phyloP scores from a whole-genome alignment of 2,888 invertebrate genomes.

The Conistra vaccinii region DNA sequence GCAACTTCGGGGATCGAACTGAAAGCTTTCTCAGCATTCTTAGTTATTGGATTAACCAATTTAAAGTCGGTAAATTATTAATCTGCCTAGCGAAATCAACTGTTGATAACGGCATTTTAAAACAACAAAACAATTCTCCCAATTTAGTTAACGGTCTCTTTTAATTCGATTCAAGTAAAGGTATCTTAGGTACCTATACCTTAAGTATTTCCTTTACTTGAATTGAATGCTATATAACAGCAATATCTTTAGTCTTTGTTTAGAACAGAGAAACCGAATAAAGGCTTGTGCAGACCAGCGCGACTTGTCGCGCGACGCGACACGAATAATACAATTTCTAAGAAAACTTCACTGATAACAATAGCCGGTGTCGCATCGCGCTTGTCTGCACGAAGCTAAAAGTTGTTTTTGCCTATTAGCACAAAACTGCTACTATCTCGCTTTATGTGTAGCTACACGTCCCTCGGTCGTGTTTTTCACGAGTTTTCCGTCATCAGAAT shows the following conservation, averaged over 20 bases:
- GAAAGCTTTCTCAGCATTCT: conserved; percentile 19
- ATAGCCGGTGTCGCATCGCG: no score
- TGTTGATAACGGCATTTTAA: conserved; percentile 31
- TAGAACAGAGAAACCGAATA: background rate
- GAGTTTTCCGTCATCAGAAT: background rate
- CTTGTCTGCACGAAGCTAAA: no score
- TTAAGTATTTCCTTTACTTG: no score
- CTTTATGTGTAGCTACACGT: background rate
- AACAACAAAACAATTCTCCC: conserved; percentile 35
- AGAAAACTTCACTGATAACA: no score
- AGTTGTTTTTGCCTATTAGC: no score
- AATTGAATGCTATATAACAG: background rate
- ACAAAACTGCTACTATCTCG: background rate
- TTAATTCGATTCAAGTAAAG: conserved; percentile 4
- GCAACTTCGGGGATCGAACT: background rate
- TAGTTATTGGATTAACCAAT: conserved; percentile 46
- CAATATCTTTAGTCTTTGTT: background rate
- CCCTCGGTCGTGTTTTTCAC: background rate
- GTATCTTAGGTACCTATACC: no score
- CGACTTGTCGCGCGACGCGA: no score
- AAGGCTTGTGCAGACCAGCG: background rate
- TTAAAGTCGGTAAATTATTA: conserved; percentile 23
- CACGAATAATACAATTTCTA: no score
- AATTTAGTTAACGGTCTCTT: conserved; percentile 8
- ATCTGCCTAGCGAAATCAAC: conserved; percentile 25